Base-by-base conservation (phyloP, 2,797 vertebrate genomes). In the Darevskia mixta region DNA sequence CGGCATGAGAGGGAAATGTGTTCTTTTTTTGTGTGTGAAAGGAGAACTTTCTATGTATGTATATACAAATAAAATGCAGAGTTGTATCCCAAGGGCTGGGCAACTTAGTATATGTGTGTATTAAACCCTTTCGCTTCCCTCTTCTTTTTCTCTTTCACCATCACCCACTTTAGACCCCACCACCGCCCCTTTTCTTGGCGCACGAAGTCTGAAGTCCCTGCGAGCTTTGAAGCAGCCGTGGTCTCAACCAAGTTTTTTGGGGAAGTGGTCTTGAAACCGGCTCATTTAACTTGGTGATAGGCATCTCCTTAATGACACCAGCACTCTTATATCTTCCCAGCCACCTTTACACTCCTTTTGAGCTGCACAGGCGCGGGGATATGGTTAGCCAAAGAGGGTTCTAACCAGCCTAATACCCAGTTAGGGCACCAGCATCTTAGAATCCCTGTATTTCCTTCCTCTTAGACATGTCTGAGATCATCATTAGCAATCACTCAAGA, bases 1-100 rank as follows among this genome's bases (percentile, higher is more conserved):
- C 89, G 95, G 95, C 93, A 88, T 93, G 95, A 93, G 94, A 96
- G 96, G 91, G 92, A 96, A 86, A 93, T 90, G 95, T 94, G 49
- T 55, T 35, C 35, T 35, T 94, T 96, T 64, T 64, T 5, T 64
- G 61, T 95, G 96, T 77, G 88, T 91, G 94, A 91, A 93, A 95
- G 93, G 91, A 92, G 92, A 95, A 94, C 95, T 95, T 94, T 94
- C 95, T 96, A 93, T 92, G 92, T 89, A 86, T 86, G 92, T 92
- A 96, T 95, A 93, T 84, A 93, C 88, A 92, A 90, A 92, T 93
- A 93, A 89, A 93, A 88, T 86, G 91, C 94, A 84, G 92, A 95
- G 90, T 93, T 94, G 96, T 93, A 93, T 94, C 92, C 93, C 93
- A 72, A 92, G 93, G 93, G 92, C 92, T 83, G 87, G 85, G 90